phyloP scores from a whole-genome alignment of 2,888 invertebrate species.

The Blastobasis adustella region DNA sequence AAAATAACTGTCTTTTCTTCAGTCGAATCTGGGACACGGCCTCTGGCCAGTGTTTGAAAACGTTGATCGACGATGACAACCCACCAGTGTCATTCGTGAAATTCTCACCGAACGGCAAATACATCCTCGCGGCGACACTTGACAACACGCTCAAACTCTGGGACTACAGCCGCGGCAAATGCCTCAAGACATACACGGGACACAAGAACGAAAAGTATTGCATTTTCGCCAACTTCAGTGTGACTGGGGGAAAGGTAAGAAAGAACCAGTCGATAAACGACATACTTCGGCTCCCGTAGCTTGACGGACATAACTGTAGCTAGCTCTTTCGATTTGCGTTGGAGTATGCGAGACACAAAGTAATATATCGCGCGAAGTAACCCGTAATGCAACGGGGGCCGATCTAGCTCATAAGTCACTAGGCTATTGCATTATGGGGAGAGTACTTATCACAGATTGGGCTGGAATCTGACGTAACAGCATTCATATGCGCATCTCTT shows the following conservation, averaged over 20 bases:
- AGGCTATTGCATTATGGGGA: no score
- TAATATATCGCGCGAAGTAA: no score
- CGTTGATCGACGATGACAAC: conserved; percentile 99
- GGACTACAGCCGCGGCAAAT: conserved; percentile 99
- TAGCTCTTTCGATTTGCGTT: no score
- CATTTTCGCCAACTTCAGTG: conserved; percentile 99
- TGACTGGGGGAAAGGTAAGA: conserved; percentile 98
- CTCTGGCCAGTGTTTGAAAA: conserved; percentile 99
- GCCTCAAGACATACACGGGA: conserved; percentile 97
- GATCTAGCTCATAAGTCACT: no score
- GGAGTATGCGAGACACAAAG: no score
- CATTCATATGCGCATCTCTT: no score
- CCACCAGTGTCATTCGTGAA: conserved; percentile 99
- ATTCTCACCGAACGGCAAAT: conserved; percentile 99
- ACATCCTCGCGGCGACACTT: conserved; percentile 97
- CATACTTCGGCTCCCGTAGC: no score
- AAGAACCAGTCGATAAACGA: not conserved
- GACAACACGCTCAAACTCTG: conserved; percentile 99
- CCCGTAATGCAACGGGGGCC: no score
- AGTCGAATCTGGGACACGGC: conserved; percentile 99
- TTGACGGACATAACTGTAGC: no score
- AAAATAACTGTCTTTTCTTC: conserved; percentile 7
- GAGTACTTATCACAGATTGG: no score
- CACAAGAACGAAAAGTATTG: conserved; percentile 99
- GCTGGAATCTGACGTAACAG: no score